phyloP scores from a whole-genome alignment of 2,797 vertebrate species.

The Phylloscopus collybita region DNA sequence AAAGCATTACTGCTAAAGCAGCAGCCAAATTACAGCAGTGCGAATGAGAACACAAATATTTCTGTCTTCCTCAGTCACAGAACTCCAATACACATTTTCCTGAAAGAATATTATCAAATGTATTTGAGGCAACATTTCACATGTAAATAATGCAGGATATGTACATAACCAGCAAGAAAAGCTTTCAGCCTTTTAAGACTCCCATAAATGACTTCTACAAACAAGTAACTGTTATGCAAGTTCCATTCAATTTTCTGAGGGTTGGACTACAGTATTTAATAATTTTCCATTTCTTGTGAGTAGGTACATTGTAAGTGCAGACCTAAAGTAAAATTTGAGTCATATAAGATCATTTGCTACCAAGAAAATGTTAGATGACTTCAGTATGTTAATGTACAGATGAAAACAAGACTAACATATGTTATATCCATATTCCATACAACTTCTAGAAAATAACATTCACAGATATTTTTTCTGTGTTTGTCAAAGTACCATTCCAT shows the following conservation, averaged over 20 bases:
- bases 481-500: constrained; percentile 42
- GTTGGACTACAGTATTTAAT: constrained; percentile 9
- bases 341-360: background rate
- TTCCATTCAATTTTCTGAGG: constrained; percentile 41
- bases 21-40: constrained; percentile 11
- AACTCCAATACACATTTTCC: constrained; percentile 17
- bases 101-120: constrained; percentile 3
- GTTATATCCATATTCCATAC: background rate
- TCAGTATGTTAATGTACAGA: constrained; percentile 19
- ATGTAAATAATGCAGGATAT: constrained; percentile 14
- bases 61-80: constrained; percentile 11
- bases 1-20: constrained; percentile 42
- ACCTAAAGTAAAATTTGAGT: background rate
- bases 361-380: constrained; percentile 23
- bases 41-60: constrained; percentile 53
- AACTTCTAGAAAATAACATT: constrained; percentile 53
- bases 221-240: constrained; percentile 2
- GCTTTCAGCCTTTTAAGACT: constrained; percentile 23
- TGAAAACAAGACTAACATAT: constrained; percentile 17
- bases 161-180: background rate
- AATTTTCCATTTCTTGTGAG: constrained; percentile 3
- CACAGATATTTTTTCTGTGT: constrained; percentile 44
- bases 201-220: background rate
- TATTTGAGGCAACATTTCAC: background rate
- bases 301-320: background rate